phyloP scores from a whole-genome alignment of 2,797 vertebrate genomes.

The Chromobotia macracanthus region DNA sequence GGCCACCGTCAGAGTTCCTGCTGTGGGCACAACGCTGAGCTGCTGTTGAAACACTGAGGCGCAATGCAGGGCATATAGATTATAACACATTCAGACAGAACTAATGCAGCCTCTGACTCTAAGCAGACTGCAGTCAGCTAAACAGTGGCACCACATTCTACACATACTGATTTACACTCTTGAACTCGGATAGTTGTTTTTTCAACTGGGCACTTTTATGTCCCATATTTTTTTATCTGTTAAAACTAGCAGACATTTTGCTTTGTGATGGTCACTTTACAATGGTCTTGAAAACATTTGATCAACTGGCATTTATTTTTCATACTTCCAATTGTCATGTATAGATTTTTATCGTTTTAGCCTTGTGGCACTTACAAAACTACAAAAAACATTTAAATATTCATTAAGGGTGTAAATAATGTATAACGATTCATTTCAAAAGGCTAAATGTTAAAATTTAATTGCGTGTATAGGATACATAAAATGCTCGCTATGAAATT shows the following conservation, averaged over 20 bases:
- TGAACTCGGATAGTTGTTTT: not conserved
- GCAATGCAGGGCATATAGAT: constrained; percentile 38
- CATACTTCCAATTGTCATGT: not conserved
- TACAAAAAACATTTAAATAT: not conserved
- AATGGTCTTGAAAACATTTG: not conserved
- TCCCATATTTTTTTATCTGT: not conserved
- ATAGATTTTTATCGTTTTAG: not conserved
- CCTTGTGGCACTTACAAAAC: not conserved
- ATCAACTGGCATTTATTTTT: not conserved
- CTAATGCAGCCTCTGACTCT: constrained; percentile 12
- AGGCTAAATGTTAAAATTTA: constrained; percentile 1
- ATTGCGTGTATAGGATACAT: not conserved
- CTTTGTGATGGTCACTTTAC: not conserved
- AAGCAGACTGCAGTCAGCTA: not conserved
- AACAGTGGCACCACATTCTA: not conserved
- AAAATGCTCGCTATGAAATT: not conserved
- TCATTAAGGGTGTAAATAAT: not conserved
- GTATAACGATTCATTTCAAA: not conserved
- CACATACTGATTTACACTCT: no score
- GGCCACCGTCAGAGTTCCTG: constrained; percentile 54
- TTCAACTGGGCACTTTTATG: not conserved
- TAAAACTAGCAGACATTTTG: not conserved
- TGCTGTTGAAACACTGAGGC: constrained; percentile 57
- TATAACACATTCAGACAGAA: constrained; percentile 21
- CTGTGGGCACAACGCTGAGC: constrained; percentile 14